These are phyloP conservation scores for Pheosia tremula DNA, from an alignment of 2,888 invertebrate species.

Conservation along the genomic window DNA sequence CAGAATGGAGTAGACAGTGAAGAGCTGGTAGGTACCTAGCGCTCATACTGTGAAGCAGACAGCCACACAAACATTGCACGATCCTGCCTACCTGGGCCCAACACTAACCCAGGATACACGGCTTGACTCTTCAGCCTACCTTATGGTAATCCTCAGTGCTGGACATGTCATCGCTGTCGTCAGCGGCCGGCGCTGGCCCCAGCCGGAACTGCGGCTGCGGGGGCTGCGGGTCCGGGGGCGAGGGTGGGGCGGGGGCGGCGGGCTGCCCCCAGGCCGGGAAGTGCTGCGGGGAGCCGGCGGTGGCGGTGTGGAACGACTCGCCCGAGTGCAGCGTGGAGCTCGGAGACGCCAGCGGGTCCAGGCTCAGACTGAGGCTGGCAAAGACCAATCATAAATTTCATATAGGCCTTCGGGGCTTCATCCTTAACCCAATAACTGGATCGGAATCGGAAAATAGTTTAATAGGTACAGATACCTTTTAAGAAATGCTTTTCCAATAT, in stretches of 20 bases:
- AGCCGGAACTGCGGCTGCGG: conserved; percentile 60
- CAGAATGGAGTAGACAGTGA: no score
- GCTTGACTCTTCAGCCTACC: conserved; percentile 40
- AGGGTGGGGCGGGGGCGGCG: conserved; percentile 31
- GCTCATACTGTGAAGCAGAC: no score
- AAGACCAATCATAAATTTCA: not conserved
- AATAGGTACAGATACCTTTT: no score
- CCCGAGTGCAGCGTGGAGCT: conserved; percentile 79
- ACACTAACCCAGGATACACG: no score
- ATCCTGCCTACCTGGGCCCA: no score
- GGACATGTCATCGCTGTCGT: conserved; percentile 85
- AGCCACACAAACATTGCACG: no score
- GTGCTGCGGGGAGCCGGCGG: conserved; percentile 76
- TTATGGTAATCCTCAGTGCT: conserved; percentile 85
- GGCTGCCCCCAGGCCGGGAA: conserved; percentile 43
- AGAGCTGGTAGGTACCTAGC: no score
- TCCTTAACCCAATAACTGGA: not conserved
- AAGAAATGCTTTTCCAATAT: no score
- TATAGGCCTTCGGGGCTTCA: not conserved
- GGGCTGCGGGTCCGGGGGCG: conserved; percentile 13
- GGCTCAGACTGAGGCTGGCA: conserved; percentile 87
- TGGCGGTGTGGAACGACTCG: conserved; percentile 91
- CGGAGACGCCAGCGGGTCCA: conserved; percentile 83
- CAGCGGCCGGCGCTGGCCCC: conserved; percentile 65
- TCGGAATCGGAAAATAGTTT: no score